Conservation (phyloP, 1,140 invertebrate genomes). For the Daktulosphaira vitifoliae region DNA sequence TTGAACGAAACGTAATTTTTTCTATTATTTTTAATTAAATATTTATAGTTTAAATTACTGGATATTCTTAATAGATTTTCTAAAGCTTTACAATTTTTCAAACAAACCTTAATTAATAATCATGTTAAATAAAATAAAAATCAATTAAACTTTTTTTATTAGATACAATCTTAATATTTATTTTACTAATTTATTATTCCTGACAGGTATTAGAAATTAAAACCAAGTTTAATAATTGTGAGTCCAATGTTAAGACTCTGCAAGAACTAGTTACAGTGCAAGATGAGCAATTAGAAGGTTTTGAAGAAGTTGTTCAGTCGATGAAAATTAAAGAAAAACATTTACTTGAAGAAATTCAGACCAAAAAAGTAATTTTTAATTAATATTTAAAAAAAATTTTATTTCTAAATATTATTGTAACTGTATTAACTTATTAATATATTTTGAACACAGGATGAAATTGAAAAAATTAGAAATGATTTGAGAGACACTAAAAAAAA, state of each 20-base stretch:
- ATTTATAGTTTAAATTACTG: too few species aligned
- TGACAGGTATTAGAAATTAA: conserved; percentile 23
- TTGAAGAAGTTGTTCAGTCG: neutral
- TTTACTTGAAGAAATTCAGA: conserved; percentile 4
- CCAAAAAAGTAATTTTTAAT: conserved; percentile 10
- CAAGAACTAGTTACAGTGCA: conserved; percentile 12
- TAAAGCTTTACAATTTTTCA: too few species aligned
- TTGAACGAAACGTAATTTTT: conserved; percentile 13
- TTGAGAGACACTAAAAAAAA: conserved; percentile 23
- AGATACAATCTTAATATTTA: too few species aligned
- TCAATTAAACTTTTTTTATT: too few species aligned
- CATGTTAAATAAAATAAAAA: too few species aligned
- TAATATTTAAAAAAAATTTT: neutral
- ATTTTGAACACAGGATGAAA: conserved; percentile 17
- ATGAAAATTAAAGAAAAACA: conserved; percentile 17
- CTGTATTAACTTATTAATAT: too few species aligned
- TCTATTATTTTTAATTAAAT: too few species aligned
- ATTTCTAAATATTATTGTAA: neutral
- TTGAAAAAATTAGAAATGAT: conserved; percentile 27
- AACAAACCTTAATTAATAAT: too few species aligned
- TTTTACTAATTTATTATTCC: neutral
- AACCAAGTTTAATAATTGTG: conserved; percentile 26
- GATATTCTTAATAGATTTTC: too few species aligned
- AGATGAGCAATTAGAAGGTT: conserved; percentile 22
- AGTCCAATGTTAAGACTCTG: conserved; percentile 19